These are phyloP conservation scores for Diceros bicornis DNA, from an alignment of 2,797 vertebrate species.

Conservation along the genomic window DNA sequence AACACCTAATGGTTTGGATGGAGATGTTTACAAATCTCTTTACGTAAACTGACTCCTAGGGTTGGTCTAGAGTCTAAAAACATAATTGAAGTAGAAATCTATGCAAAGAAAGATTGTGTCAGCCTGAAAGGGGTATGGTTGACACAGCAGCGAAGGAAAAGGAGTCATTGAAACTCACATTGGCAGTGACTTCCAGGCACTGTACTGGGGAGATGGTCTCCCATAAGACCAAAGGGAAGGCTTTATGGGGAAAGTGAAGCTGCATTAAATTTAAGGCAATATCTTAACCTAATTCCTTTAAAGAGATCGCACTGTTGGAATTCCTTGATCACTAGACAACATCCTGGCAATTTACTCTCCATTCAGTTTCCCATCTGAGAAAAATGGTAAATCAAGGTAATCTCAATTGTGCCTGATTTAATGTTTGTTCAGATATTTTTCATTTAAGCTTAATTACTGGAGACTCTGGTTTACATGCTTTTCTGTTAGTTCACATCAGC, in stretches of 20 bases:
- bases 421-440: not conserved
- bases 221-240: not conserved
- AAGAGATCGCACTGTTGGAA: not conserved
- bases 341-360: not conserved
- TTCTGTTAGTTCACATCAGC: not conserved
- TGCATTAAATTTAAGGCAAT: not conserved
- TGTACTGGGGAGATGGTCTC: not conserved
- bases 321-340: not conserved
- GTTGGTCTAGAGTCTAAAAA: not conserved
- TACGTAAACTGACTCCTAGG: not conserved
- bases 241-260: not conserved
- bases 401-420: not conserved
- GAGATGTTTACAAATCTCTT: not conserved
- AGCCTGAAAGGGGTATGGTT: not conserved
- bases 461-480: not conserved
- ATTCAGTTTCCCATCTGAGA: not conserved
- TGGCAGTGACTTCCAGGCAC: not conserved
- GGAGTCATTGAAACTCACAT: not conserved
- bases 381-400: not conserved
- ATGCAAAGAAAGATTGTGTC: not conserved
- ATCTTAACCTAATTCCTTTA: not conserved
- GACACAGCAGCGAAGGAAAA: not conserved
- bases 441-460: not conserved
- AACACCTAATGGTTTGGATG: not conserved
- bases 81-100: not conserved